phyloP scores from a whole-genome alignment of 2,113 vertebrate species.

The Oryzias melastigma region DNA sequence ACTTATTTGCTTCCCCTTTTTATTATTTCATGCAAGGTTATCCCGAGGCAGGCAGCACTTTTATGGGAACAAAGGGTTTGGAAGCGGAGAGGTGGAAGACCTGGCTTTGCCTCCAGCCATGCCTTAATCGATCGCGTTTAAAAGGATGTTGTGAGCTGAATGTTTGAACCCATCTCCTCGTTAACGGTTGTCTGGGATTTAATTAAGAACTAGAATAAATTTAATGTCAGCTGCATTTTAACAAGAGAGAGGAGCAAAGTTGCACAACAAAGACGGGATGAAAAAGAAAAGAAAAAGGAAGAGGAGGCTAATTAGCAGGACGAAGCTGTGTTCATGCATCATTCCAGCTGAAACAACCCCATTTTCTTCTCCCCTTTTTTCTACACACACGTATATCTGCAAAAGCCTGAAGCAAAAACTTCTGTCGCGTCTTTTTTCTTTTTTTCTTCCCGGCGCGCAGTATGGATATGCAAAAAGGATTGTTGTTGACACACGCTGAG shows the following conservation, averaged over 20 bases:
- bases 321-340: conserved; percentile 56
- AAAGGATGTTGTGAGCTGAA: conserved; percentile 64
- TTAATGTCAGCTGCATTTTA: conserved; percentile 67
- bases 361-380: conserved; percentile 31
- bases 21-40: conserved; percentile 74
- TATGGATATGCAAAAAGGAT: conserved; percentile 38
- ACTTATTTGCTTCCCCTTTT: conserved; percentile 69
- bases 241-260: conserved; percentile 37
- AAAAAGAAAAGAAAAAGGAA: background rate
- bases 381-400: conserved; percentile 33
- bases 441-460: conserved; percentile 56
- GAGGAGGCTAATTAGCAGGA: conserved; percentile 60
- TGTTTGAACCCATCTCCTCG: conserved; percentile 73
- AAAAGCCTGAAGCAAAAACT: conserved; percentile 33
- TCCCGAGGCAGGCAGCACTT: conserved; percentile 66
- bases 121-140: conserved; percentile 73
- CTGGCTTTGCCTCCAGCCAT: conserved; percentile 45
- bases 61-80: conserved; percentile 60
- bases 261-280: conserved; percentile 42
- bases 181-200: conserved; percentile 73
- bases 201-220: conserved; percentile 67
- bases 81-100: conserved; percentile 20
- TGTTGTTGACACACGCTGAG: conserved; percentile 52
- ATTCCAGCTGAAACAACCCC: conserved; percentile 56
- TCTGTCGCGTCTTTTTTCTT: conserved; percentile 57